Evolutionary conservation across 2,888 invertebrate species (phyloP), one percentile per base, ranked within the genome.

Genomic region (Thumatha senex): DNA sequence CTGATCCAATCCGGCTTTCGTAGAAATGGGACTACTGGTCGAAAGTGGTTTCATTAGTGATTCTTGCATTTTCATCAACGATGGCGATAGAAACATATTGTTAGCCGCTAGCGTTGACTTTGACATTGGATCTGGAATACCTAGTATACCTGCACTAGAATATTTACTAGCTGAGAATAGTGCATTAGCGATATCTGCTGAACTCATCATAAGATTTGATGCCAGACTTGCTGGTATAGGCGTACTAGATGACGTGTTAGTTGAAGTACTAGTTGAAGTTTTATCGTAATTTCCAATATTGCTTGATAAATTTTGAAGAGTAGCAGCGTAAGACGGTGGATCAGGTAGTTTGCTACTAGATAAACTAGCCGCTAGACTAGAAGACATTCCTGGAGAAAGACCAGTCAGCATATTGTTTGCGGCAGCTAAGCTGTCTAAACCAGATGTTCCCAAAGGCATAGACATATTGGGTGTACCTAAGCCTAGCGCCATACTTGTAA

Each of bases 41-140:
- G 93, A 92, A 24, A 94, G 78, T 1, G 94, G 94, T 74, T 94
- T 94, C 55, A 94, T 80, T 8, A 93, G 72, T 35, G 92, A 86
- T 72, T 94, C 94, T 73, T 95, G 95, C 91, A 95, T 94, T 85
- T 95, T 95, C 59, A 95, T 92, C 54, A 95, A 80, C 33, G 95
- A 94, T 13, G 95, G 95, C 7, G 95, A 94, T 67, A 96, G 90
- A 62, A 96, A 96, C 92, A 96, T 95, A 74, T 96, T 96, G 69
- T 95, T 95, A 0, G 96, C 95, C 8, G 95, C 94, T 59, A 96
- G 84, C 29, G 95, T 95, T 10, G 95, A 94, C 72, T 96, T 95
- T 0, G 95, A 94, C 87, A 96, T 93, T 0, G 96, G 95, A 81
- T 96, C 96, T 0, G 96, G 95, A 63, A 95, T 93, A 5, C 94